These are phyloP conservation scores for Planococcus citri DNA, from an alignment of 1,140 invertebrate genomes.

Conservation along the genomic window DNA sequence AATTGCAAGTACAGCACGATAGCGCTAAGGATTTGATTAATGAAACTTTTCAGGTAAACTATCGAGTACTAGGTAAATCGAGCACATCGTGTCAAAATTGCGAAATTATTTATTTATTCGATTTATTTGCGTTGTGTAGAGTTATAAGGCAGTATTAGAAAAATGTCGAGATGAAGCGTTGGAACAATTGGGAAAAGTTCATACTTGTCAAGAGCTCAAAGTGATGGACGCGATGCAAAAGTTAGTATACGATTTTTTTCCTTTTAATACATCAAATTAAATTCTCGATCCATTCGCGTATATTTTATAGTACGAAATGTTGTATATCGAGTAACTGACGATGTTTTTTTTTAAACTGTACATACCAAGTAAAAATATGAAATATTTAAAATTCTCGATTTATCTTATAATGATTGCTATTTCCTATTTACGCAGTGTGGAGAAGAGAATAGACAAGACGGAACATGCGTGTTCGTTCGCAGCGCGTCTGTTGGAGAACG, in stretches of 20 bases:
- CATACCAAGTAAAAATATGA: no score
- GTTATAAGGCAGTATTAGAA: constrained; percentile 69
- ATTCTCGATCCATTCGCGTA: not conserved
- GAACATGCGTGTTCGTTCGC: constrained; percentile 76
- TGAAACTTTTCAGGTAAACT: constrained; percentile 53
- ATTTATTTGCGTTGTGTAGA: constrained; percentile 35
- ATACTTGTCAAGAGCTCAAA: constrained; percentile 69
- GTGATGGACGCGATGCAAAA: constrained; percentile 75
- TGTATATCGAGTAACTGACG: no score
- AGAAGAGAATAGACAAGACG: constrained; percentile 65
- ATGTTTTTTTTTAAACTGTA: no score
- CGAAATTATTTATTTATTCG: not conserved
- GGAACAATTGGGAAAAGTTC: constrained; percentile 61
- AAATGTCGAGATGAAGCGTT: constrained; percentile 59
- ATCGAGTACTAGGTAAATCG: no score
- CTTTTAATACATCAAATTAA: not conserved
- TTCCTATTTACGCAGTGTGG: no score
- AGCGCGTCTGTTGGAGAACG: constrained; percentile 59
- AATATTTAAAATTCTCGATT: no score
- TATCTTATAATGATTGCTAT: no score
- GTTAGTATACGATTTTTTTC: constrained; percentile 29
- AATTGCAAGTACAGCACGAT: constrained; percentile 71
- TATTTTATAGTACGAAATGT: no score
- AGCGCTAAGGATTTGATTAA: constrained; percentile 71
- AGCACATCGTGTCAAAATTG: not conserved